Evolutionary conservation across 2,113 vertebrate species (phyloP).

Genomic region (Steatornis caripensis): DNA sequence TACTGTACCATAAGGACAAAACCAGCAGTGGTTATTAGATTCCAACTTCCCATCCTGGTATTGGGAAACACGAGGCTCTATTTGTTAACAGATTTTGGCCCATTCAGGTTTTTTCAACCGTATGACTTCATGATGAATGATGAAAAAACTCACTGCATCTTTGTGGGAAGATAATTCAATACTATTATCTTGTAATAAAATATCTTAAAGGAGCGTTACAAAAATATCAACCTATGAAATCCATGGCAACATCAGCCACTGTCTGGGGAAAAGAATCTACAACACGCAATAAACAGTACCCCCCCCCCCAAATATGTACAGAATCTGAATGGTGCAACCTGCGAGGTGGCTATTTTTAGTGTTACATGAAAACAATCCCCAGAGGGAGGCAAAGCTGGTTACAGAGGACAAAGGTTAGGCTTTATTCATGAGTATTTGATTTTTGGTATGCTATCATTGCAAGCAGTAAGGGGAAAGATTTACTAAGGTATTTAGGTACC

Average conservation of each 20-base stretch:
- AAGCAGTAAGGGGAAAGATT: conserved; percentile 14
- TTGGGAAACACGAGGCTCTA: background rate
- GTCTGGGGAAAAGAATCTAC: background rate
- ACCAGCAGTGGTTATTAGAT: background rate
- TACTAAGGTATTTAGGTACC: conserved; percentile 50
- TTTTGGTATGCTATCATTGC: background rate
- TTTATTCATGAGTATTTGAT: conserved; percentile 14
- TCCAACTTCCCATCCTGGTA: background rate
- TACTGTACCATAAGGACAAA: background rate
- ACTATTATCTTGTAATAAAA: background rate
- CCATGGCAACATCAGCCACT: background rate
- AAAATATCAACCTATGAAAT: background rate
- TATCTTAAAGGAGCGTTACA: background rate
- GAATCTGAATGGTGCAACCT: background rate
- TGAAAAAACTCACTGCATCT: background rate
- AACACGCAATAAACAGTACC: background rate
- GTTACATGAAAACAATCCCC: background rate
- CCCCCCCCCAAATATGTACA: too few species aligned
- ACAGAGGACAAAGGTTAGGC: conserved; percentile 15
- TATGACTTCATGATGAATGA: background rate
- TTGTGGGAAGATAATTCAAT: background rate
- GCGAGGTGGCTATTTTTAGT: background rate
- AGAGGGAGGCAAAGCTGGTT: conserved; percentile 45
- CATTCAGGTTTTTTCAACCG: background rate
- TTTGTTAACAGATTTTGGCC: background rate